phyloP scores from a whole-genome alignment of 2,888 invertebrate species.

The Merodon equestris region DNA sequence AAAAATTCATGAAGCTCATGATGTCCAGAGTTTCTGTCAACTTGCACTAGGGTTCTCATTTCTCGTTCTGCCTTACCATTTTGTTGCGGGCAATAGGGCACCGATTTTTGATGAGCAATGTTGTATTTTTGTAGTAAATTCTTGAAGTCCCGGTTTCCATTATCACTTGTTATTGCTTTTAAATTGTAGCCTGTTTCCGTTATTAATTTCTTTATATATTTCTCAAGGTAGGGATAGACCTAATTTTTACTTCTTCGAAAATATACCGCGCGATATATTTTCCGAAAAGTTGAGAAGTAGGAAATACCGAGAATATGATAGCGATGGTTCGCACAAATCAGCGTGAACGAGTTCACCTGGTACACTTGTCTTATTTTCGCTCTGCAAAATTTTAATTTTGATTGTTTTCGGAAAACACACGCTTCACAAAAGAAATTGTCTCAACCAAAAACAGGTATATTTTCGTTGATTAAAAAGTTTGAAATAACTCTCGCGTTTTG shows the following conservation, averaged over 20 bases:
- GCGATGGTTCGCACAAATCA: too few species aligned
- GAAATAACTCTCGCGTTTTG: slow-evolving; percentile 70
- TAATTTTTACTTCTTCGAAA: slow-evolving; percentile 66
- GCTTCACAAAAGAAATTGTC: slow-evolving; percentile 66
- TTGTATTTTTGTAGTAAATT: too few species aligned
- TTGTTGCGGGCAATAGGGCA: too few species aligned
- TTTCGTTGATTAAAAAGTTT: slow-evolving; percentile 48
- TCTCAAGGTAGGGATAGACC: slow-evolving; percentile 35
- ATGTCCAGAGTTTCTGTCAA: too few species aligned
- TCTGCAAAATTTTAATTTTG: slow-evolving; percentile 40
- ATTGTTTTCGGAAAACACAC: slow-evolving; percentile 69
- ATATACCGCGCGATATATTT: slow-evolving; percentile 62
- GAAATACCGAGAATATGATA: slow-evolving; percentile 67
- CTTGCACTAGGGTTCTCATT: too few species aligned
- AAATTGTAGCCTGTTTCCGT: slow-evolving; percentile 66
- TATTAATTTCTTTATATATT: slow-evolving; percentile 60
- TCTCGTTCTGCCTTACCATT: too few species aligned
- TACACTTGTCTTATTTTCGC: slow-evolving; percentile 43
- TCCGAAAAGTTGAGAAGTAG: slow-evolving; percentile 57
- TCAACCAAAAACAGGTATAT: slow-evolving; percentile 39
- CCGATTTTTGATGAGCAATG: too few species aligned
- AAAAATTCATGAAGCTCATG: too few species aligned
- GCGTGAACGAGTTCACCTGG: slow-evolving; percentile 67
- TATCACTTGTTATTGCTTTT: too few species aligned
- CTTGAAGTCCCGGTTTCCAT: too few species aligned